These are phyloP conservation scores for Drosophila ercepeae DNA, from an alignment of 1,140 invertebrate species.

Conservation along the genomic window DNA sequence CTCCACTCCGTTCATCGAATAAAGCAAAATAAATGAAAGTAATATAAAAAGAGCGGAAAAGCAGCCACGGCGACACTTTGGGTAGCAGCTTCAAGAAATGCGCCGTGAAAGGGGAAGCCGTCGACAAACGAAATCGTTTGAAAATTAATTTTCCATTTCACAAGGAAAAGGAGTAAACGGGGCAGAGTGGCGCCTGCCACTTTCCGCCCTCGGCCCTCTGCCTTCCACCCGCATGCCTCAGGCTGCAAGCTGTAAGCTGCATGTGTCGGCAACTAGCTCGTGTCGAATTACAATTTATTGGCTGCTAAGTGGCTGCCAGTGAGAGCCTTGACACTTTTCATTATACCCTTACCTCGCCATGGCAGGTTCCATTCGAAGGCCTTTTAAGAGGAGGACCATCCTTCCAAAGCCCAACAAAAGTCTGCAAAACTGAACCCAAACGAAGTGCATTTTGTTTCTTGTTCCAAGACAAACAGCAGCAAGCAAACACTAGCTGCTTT, in stretches of 20 bases:
- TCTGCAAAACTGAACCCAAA: conserved; percentile 12
- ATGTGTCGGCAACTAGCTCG: conserved; percentile 49
- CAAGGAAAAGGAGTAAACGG: conserved; percentile 57
- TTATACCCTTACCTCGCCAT: conserved; percentile 39
- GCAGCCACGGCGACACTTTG: conserved; percentile 44
- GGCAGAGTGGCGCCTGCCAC: conserved; percentile 1
- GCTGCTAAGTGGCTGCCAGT: conserved; percentile 71
- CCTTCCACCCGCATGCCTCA: neutral
- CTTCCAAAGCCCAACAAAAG: conserved; percentile 26
- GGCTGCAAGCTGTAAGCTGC: conserved; percentile 35
- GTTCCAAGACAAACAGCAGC: conserved; percentile 40
- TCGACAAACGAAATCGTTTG: conserved; percentile 76
- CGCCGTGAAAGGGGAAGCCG: conserved; percentile 45
- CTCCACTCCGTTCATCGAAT: conserved; percentile 11
- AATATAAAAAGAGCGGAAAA: conserved; percentile 48
- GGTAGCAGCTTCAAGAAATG: conserved; percentile 40
- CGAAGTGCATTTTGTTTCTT: conserved; percentile 46
- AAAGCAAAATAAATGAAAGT: conserved; percentile 77
- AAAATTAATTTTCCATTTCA: conserved; percentile 82
- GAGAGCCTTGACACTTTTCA: conserved; percentile 56
- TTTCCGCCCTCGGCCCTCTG: conserved; percentile 1
- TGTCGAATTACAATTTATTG: conserved; percentile 82
- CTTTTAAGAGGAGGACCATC: too few relatives aligned
- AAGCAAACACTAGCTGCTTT: conserved; percentile 62
- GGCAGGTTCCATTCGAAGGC: neutral